These are phyloP conservation scores for Cephalopachus bancanus DNA, from an alignment of 2,797 vertebrate genomes.

Conservation along the genomic window DNA sequence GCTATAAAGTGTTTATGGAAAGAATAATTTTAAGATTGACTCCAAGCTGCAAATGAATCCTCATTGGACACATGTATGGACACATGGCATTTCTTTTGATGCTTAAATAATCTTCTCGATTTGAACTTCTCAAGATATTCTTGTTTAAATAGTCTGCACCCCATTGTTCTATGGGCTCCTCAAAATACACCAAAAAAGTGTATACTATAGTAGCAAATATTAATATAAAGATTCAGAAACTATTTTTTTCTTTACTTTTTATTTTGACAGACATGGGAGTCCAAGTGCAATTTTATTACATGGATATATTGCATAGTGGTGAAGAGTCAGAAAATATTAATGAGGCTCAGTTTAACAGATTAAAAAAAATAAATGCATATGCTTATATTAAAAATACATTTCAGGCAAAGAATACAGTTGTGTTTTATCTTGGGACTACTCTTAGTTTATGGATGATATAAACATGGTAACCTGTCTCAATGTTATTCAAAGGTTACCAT, in stretches of 20 bases:
- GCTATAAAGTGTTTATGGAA: neutral
- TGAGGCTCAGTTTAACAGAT: too few relatives aligned
- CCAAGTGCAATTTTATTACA: neutral
- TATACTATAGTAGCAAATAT: slow-evolving; percentile 38
- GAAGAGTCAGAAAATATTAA: too few relatives aligned
- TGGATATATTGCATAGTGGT: too few relatives aligned
- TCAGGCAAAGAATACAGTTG: neutral
- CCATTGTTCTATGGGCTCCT: neutral
- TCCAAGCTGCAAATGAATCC: neutral
- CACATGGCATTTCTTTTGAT: neutral
- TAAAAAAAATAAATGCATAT: neutral
- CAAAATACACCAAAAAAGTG: neutral
- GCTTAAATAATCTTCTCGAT: neutral
- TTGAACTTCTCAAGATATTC: neutral
- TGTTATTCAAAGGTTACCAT: neutral
- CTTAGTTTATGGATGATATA: neutral
- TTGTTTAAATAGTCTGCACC: slow-evolving; percentile 12
- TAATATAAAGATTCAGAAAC: slow-evolving; percentile 9
- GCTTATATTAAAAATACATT: slow-evolving; percentile 13
- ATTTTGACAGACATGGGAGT: too few relatives aligned
- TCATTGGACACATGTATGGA: neutral
- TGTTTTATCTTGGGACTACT: neutral
- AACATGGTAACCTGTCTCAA: neutral
- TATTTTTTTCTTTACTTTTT: neutral
- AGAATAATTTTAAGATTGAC: slow-evolving; percentile 7